Evolutionary conservation across 2,113 vertebrate genomes (phyloP).

Genomic region (Seriola aureovittata): DNA sequence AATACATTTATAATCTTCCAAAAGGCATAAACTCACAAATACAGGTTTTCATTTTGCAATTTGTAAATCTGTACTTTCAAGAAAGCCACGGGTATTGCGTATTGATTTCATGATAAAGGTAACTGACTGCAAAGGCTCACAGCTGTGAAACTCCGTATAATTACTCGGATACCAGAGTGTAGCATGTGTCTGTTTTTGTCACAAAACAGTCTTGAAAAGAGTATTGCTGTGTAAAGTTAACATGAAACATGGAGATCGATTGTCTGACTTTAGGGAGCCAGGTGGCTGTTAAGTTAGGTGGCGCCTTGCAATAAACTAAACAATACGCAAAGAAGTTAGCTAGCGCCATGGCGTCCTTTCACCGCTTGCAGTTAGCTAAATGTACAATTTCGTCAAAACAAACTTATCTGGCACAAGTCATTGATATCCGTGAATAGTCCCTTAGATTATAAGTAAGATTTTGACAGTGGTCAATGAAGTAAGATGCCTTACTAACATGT

Average conservation of each 20-base stretch:
- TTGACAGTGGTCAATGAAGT: not conserved
- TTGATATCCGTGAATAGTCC: not conserved
- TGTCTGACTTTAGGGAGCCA: not conserved
- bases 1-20: not conserved
- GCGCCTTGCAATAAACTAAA: conserved; percentile 55
- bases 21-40: not conserved
- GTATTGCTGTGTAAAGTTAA: not conserved
- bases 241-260: fast-evolving
- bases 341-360: not conserved
- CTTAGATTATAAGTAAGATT: fast-evolving
- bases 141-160: not conserved
- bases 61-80: not conserved
- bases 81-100: fast-evolving
- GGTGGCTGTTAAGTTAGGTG: conserved; percentile 8
- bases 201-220: not conserved
- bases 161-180: no score
- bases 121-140: no score
- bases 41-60: not conserved
- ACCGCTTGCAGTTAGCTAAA: not conserved
- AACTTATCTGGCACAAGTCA: not conserved
- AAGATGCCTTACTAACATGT: not conserved
- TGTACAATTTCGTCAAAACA: not conserved
- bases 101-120: not conserved
- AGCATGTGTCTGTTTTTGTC: not conserved
- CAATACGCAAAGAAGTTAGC: conserved; percentile 44